These are phyloP conservation scores for Endomychus coccineus DNA, from an alignment of 2,888 invertebrate species.

Conservation along the genomic window DNA sequence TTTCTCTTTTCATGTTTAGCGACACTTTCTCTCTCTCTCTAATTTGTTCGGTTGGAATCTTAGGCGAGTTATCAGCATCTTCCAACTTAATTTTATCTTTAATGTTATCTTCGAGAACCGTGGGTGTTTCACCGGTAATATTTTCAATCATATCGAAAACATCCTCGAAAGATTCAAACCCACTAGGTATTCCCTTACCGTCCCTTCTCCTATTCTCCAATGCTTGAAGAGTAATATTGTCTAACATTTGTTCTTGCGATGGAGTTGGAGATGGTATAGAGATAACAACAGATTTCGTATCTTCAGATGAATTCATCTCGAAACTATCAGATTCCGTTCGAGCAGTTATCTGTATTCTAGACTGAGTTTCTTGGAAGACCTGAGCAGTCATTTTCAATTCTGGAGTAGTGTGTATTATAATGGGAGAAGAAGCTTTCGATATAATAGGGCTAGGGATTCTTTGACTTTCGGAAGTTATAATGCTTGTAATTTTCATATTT, in stretches of 20 bases:
- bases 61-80: constrained; percentile 13
- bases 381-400: constrained; percentile 44
- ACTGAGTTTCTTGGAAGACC: constrained; percentile 38
- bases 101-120: constrained; percentile 30
- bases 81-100: constrained; percentile 20
- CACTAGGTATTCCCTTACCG: constrained; percentile 46
- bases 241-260: constrained; percentile 56
- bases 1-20: constrained; percentile 2
- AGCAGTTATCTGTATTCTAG: constrained; percentile 35
- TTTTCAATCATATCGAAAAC: constrained; percentile 64
- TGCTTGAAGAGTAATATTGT: constrained; percentile 56
- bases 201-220: constrained; percentile 48
- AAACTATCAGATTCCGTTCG: constrained; percentile 50
- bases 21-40: constrained; percentile 5
- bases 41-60: constrained; percentile 22
- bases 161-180: constrained; percentile 60
- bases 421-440: constrained; percentile 31
- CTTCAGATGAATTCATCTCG: constrained; percentile 51
- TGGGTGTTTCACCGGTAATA: constrained; percentile 42
- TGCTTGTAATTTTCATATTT: constrained; percentile 35
- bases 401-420: constrained; percentile 37
- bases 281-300: constrained; percentile 58
- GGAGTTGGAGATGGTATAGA: constrained; percentile 60
- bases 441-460: constrained; percentile 32
- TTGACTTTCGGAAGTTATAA: constrained; percentile 43